Base-by-base conservation (phyloP, 2,888 invertebrate genomes). In the Xestia rhomboidea region DNA sequence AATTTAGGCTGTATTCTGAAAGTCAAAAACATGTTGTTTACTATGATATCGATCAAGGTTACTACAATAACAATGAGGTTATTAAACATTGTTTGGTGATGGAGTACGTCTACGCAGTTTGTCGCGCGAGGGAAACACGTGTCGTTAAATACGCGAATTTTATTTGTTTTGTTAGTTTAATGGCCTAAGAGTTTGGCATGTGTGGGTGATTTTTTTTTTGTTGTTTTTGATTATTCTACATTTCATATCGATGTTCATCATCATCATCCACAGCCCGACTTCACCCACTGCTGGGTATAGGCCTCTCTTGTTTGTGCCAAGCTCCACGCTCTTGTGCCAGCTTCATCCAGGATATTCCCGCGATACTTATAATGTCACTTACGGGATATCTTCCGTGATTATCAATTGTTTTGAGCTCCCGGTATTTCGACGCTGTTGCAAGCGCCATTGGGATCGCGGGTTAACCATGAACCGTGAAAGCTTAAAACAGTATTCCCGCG, bases 11-110 rank as follows among this genome's bases (percentile, higher is more conserved):
- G 46, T 73, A 76, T 21, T 80, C 68, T 73, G 63, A 84, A 84
- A 71, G 67, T 81, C 60, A 76, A 73, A 79, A 86, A 86, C 82
- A 83, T 82, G 81, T 86, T 82, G 80, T 87, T 82, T 82, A 73
- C 74, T 68, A 70, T 82, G 88, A 90, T 90, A 90, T 78, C 82
- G 68, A 83, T 78, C 90, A 92, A 92, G 91, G 92, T 83, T 68
- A 83, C 30, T 24, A 46, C 60, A 79, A 84, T 85, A 76, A 82
- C 80, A 75, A 64, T 60, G 54, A 44, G 68, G 71, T 62, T 73
- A 64, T 81, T 73, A 30, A 60, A 34, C 30, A 27, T 30, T 72
- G 34, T 30, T 68, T n/a, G 24, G 15, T 6, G 30, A 46, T 11
- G 11, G 5, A 71, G 72, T 73, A 63, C 34, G n/a, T n/a, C 34